Evolutionary conservation across 2,797 vertebrate species (phyloP), one percentile per base, ranked within the genome.

Genomic region (Loris lydekkerianus): DNA sequence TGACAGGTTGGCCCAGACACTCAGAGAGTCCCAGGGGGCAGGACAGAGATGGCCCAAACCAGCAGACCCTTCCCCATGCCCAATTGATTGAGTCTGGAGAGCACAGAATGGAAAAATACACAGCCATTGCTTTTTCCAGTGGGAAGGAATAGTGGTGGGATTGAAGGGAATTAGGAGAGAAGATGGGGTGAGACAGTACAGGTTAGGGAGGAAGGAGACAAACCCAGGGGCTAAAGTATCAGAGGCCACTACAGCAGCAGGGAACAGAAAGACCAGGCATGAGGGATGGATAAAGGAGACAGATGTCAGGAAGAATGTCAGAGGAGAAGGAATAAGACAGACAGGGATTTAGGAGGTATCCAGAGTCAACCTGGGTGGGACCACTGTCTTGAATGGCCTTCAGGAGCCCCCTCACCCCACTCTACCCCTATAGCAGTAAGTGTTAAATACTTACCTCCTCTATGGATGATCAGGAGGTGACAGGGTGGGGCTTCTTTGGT

Each of bases 401-500:
- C 15, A n/a, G 23, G 25, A 46, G 46, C 0, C 13, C 10, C 46
- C 72, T 67, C 0, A 2, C 15, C 1, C 43, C 27, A 43, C 6
- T 31, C 34, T 5, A 10, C 56, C 46, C 67, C 10, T 0, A 10
- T 49, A 20, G 29, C 3, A 90, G n/a, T 46, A 27, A 88, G 87
- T 10, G 80, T 90, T 97, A 96, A n/a, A 96, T 72, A 98, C 98
- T 99, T 98, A 99, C 99, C 99, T 98, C 99, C 99, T 94, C 99
- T 98, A 98, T 99, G 99, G 98, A 99, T 99, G 98, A 99, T 99
- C 97, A 99, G 99, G 98, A 99, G 99, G 98, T 99, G 99, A 98
- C 99, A 99, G 95, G 99, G 99, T 21, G 99, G 99, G 94, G 99
- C 99, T 99, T 99, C 99, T 99, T 99, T 99, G 99, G 99, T 99